Conservation (phyloP, 53 echinoderm and acorn worm species). For the Mesocentrotus franciscanus region DNA sequence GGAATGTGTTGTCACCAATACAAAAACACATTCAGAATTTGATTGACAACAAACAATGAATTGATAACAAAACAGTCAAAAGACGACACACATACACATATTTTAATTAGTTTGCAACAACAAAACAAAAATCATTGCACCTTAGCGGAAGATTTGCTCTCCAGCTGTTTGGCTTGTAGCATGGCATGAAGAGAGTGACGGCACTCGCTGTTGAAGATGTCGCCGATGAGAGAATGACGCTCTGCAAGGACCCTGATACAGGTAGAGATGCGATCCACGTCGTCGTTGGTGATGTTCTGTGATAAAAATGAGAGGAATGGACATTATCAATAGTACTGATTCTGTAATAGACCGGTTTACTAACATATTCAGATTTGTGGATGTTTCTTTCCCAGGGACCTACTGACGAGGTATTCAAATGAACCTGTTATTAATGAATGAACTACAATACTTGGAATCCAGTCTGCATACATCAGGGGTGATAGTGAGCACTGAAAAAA, state of each 20-base stretch:
- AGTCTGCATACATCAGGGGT: too few species aligned
- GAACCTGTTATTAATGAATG: too few species aligned
- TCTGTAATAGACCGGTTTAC: too few species aligned
- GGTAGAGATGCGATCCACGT: constrained; percentile 90
- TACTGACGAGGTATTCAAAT: too few species aligned
- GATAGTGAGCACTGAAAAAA: too few species aligned
- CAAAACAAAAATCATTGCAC: constrained; percentile 50
- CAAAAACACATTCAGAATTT: too few species aligned
- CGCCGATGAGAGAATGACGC: constrained; percentile 86
- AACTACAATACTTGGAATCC: too few species aligned
- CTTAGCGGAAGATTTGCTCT: constrained; percentile 81
- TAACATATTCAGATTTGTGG: too few species aligned
- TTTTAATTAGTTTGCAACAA: background rate
- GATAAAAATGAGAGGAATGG: background rate
- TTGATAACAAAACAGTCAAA: too few species aligned
- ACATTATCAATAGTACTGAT: background rate
- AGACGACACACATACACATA: background rate
- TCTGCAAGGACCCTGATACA: constrained; percentile 94
- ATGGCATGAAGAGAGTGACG: constrained; percentile 82
- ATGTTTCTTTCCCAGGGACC: too few species aligned
- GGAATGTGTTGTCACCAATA: too few species aligned
- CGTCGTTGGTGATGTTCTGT: constrained; percentile 98
- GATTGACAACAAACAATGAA: too few species aligned
- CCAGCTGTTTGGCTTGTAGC: constrained; percentile 88
- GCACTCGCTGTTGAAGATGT: constrained; percentile 87